Percentiles rank a stretch among this genome's conserved stretches.
phyloP scores from a whole-genome alignment of 2,113 vertebrate species.

The Prionailurus viverrinus region DNA sequence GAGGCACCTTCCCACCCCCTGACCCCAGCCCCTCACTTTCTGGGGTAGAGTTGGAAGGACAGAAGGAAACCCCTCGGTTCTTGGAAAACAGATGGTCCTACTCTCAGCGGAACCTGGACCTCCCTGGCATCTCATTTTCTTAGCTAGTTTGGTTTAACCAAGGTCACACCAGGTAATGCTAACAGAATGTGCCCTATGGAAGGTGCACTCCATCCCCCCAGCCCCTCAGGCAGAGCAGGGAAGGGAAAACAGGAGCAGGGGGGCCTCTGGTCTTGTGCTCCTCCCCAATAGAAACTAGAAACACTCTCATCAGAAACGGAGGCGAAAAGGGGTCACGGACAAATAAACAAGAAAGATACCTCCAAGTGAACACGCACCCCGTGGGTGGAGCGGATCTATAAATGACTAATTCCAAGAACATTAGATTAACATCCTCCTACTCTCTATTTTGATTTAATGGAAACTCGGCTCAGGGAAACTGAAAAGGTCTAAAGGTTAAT shows the following conservation, averaged over 20 bases:
- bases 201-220: not conserved
- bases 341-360: not conserved
- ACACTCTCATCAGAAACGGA: not conserved
- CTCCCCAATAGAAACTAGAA: not conserved
- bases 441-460: not conserved
- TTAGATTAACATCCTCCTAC: not conserved
- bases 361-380: rapidly evolving
- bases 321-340: not conserved
- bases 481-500: conserved; percentile 50
- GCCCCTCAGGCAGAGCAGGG: rapidly evolving
- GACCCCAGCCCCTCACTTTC: not conserved
- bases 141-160: not conserved
- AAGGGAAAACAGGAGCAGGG: not conserved
- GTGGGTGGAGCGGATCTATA: not conserved
- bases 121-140: not conserved
- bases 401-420: not conserved
- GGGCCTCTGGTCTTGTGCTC: not conserved
- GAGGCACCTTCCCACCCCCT: rapidly evolving
- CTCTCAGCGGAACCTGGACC: not conserved
- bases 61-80: not conserved
- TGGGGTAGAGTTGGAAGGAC: not conserved
- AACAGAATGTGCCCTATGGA: not conserved
- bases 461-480: not conserved
- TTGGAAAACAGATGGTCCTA: not conserved
- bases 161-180: not conserved